Percentiles rank a stretch among this genome's conserved stretches.
phyloP scores from a whole-genome alignment of 2,888 invertebrate genomes.

The Lutraria lutraria region DNA sequence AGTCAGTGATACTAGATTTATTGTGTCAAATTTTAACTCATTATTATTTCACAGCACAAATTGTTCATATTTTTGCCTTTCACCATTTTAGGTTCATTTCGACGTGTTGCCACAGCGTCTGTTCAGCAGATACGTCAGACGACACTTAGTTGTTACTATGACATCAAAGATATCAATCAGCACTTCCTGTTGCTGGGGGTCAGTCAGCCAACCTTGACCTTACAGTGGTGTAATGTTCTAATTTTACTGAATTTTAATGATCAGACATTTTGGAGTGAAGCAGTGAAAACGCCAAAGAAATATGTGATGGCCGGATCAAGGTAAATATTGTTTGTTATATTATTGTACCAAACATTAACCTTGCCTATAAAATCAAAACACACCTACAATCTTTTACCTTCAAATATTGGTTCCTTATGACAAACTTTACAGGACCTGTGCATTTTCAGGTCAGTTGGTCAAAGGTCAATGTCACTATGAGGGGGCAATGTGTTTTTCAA shows the following conservation, averaged over 20 bases:
- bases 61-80: no score
- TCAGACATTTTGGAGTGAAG: slow-evolving; percentile 91
- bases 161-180: slow-evolving; percentile 82
- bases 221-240: slow-evolving; percentile 93
- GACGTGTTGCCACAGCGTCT: slow-evolving; percentile 88
- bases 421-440: no score
- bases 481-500: no score
- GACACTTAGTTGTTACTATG: slow-evolving; percentile 84
- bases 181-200: slow-evolving; percentile 79
- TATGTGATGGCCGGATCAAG: slow-evolving; percentile 81
- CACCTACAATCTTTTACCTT: no score
- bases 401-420: no score
- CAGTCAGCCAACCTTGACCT: slow-evolving; percentile 90
- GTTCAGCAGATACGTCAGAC: slow-evolving; percentile 87
- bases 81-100: slow-evolving; percentile 83
- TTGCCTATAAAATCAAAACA: no score
- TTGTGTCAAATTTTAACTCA: no score
- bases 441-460: no score
- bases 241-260: slow-evolving; percentile 91
- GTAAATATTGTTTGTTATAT: slow-evolving; percentile 1
- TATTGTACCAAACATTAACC: no score
- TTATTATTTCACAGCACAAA: no score
- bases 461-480: no score
- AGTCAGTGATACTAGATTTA: no score
- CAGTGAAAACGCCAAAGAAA: slow-evolving; percentile 87